Evolutionary conservation across 2,113 vertebrate genomes (phyloP), one percentile per base, ranked within the genome.

Genomic region (Columbina picui): DNA sequence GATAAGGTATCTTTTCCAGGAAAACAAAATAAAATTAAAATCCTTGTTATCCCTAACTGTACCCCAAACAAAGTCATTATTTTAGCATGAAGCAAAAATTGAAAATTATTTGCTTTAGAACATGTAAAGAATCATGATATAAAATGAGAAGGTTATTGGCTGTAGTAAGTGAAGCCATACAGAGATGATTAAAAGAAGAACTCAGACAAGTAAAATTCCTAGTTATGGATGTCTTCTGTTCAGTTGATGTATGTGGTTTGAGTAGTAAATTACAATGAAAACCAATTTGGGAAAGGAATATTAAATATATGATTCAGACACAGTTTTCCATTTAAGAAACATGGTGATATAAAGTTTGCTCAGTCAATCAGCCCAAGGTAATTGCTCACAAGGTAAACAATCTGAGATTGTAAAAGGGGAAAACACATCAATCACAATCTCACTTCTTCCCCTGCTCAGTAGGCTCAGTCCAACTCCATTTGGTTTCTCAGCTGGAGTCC

Each of bases 291-390:
- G 18, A 89, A 87, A 93, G 57, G 21, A 77, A 53, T 94, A 79
- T 79, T 91, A 87, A 83, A 47, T 22, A 21, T 63, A 16, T 71
- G 47, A 89, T 82, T 91, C 69, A 69, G 73, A 71, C 30, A 52
- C 25, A 12, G 14, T 16, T 95, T 95, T 87, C 77, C 61, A 36
- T 95, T 95, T 93, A 89, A 93, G 74, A 87, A 92, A 89, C 41
- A 63, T 7, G 12, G 29, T 57, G n/a, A 82, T 71, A 39, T 30
- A 34, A 88, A 87, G 1, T 26, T 27, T 45, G 30, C n/a, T 82
- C 67, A 63, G 64, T 81, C 60, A 78, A 3, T 79, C 1, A 1
- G 21, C 30, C 36, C 52, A 75, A 68, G 30, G 80, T 71, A 34
- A 68, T 94, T 89, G 75, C 47, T 67, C 52, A 90, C 39, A 59